Conservation (phyloP, 1,140 invertebrate species). For the Aricia agestis region DNA sequence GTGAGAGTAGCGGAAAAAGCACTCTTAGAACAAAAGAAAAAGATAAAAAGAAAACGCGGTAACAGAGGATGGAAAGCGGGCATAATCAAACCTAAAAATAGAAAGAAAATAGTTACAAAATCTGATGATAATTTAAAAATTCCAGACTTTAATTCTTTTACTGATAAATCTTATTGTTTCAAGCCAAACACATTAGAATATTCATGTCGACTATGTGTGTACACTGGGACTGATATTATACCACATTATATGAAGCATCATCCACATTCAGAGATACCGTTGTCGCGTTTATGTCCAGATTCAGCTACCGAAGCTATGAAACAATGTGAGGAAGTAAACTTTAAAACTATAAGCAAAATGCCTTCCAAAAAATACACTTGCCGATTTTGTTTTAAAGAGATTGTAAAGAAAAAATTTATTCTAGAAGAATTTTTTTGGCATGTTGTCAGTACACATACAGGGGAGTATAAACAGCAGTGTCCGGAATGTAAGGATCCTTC, state of each 20-base stretch:
- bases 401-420: constrained; percentile 40
- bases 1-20: neutral
- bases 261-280: constrained; percentile 79
- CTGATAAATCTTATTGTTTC: constrained; percentile 64
- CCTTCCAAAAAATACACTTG: constrained; percentile 52
- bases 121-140: constrained; percentile 22
- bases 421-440: constrained; percentile 80
- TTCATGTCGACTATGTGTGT: constrained; percentile 77
- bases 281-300: constrained; percentile 76
- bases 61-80: constrained; percentile 50
- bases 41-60: constrained; percentile 51
- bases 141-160: constrained; percentile 50
- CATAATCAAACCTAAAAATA: constrained; percentile 51
- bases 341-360: constrained; percentile 47
- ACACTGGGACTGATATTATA: constrained; percentile 79
- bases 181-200: constrained; percentile 53
- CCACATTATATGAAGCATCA: constrained; percentile 81
- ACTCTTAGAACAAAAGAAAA: constrained; percentile 44
- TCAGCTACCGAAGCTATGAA: constrained; percentile 66
- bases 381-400: constrained; percentile 75
- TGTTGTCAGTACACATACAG: constrained; percentile 81
- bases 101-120: constrained; percentile 37
- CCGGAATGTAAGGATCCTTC: constrained; percentile 66
- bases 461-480: constrained; percentile 82
- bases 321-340: constrained; percentile 54